Evolutionary conservation across 2,888 invertebrate genomes (phyloP), one percentile per base, ranked within the genome.

Genomic region (Philonicus albiceps): DNA sequence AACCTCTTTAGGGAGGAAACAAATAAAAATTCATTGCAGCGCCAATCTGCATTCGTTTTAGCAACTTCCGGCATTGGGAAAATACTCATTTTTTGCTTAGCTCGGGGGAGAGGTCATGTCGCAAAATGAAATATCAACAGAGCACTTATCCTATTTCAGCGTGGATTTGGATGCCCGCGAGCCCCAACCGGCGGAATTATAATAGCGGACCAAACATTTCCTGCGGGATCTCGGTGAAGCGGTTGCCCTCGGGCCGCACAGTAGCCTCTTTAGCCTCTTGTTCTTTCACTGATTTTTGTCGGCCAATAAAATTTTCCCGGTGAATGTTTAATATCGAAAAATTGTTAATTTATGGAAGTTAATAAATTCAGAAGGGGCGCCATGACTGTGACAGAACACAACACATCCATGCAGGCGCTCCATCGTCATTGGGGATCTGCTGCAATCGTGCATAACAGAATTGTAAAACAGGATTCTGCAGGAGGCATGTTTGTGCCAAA

Each of bases 281-380:
- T 55, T 22, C 55, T 22, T 22, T 55, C 64, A 11, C 64, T 19
- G 19, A 64, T 22, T 19, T 72, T 83, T 37, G 37, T 27, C 13
- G 72, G 37, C 72, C 30, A 83, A 83, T 64, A 72, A 55, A 83
- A 34, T 37, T 83, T 64, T 27, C 64, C 19, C 40, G 64, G 64
- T 64, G 64, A 64, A 64, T 64, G 64, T 64, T 64, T 64, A 72
- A 72, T 31, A 83, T 83, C 72, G 83, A 83, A 83, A 83, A 83
- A 83, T 83, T 72, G 72, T 34, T 83, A 83, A 83, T 83, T 83
- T 83, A 83, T 83, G 83, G 83, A 83, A 83, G 64, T 83, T 83
- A 83, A 83, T 83, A 83, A 83, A 83, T 83, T 83, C 37, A 83
- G 30, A 83, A 83, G 22, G 64, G 22, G 64, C 27, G 64, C 64